Evolutionary conservation across 1,140 invertebrate genomes (phyloP).

Genomic region (Arion vulgaris): DNA sequence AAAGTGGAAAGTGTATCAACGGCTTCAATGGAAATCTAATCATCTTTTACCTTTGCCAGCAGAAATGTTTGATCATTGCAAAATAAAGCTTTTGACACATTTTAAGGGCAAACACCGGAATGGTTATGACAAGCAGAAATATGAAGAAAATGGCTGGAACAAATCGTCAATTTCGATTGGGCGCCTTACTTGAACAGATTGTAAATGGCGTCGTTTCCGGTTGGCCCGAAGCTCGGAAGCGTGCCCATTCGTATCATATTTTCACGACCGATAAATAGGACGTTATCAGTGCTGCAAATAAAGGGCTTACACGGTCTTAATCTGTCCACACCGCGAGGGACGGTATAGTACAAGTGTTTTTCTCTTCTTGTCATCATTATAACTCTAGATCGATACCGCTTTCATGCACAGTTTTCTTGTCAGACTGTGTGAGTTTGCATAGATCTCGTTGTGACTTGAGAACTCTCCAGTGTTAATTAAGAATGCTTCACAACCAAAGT

Average conservation of each 20-base stretch:
- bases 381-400: slow-evolving; percentile 16
- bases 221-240: slow-evolving; percentile 22
- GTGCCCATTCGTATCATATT: slow-evolving; percentile 32
- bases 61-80: slow-evolving; percentile 2
- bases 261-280: slow-evolving; percentile 37
- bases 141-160: slow-evolving; percentile 15
- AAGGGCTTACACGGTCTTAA: slow-evolving; percentile 21
- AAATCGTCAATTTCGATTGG: background rate
- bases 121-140: slow-evolving; percentile 16
- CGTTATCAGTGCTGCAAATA: slow-evolving; percentile 32
- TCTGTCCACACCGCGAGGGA: slow-evolving; percentile 13
- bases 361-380: too few relatives aligned
- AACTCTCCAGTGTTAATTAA: slow-evolving; percentile 32
- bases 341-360: background rate
- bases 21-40: slow-evolving; percentile 1
- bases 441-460: slow-evolving; percentile 21
- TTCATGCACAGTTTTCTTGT: slow-evolving; percentile 19
- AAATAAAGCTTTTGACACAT: slow-evolving; percentile 32
- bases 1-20: slow-evolving; percentile 14
- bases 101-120: slow-evolving; percentile 33
- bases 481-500: slow-evolving; percentile 26
- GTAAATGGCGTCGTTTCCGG: slow-evolving; percentile 35
- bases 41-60: background rate
- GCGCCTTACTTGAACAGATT: slow-evolving; percentile 32
- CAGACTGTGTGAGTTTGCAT: slow-evolving; percentile 14